Evolutionary conservation across 2,113 vertebrate genomes (phyloP), one percentile per base, ranked within the genome.

Genomic region (Microcebus griseorufus): DNA sequence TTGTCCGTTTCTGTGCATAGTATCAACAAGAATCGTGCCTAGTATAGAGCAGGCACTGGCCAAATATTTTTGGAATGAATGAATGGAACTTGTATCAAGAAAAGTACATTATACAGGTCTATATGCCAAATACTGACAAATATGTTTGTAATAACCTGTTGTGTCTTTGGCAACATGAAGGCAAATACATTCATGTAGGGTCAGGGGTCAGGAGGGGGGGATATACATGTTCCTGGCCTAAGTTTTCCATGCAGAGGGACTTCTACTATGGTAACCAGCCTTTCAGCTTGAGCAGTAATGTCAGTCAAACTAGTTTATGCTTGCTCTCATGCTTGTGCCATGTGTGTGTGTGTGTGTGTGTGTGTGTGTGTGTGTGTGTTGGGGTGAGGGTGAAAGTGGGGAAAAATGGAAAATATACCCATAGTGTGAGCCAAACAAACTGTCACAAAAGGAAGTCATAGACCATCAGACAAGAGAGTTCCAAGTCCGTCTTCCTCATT

Each of bases 41-140:
- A 23, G 13, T 12, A 4, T 58, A 1, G 32, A 73, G n/a, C 0
- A 75, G 42, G 34, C 17, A 42, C 58, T 34, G 27, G 29, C 1
- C 22, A 80, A 53, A 81, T 86, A 53, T 29, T 90, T 94, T 94
- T 79, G 29, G 39, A 89, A 95, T 79, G 42, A 88, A 75, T 48
- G 37, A 72, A 45, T 70, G 34, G 55, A 88, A 58, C 3, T 65
- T 85, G 7, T 1, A 62, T 39, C 17, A 87, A 69, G 29, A 23
- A 73, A 90, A 45, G 48, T 79, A 65, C 17, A 72, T 93, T 55
- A 25, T 55, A 76, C 6, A 37, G 45, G 25, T 42, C 25, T 93
- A 27, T 32, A 55, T 70, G 72, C 25, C 32, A 90, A 81, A 45
- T 29, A 72, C 11, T 90, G 72, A 58, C n/a, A 76, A 67, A 87